These are phyloP conservation scores for Nasonovia ribisnigri DNA, from an alignment of 2,888 invertebrate genomes.

Conservation along the genomic window DNA sequence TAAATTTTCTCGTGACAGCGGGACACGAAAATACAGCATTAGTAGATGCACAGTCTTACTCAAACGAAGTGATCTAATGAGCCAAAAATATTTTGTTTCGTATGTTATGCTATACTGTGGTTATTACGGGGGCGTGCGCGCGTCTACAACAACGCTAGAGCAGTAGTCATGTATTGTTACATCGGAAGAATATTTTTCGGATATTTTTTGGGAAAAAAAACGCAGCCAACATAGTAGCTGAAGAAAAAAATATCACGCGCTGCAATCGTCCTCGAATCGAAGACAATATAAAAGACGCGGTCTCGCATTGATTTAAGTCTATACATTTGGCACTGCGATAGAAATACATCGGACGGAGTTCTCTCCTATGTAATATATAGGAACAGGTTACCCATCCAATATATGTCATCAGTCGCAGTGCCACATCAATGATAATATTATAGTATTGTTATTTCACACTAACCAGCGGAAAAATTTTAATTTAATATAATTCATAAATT, in stretches of 20 bases:
- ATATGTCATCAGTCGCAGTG: no score
- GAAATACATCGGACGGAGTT: no score
- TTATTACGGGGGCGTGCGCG: neutral
- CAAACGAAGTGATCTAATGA: neutral
- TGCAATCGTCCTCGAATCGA: no score
- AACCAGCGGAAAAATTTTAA: no score
- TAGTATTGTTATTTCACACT: no score
- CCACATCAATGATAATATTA: no score
- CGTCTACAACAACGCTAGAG: neutral
- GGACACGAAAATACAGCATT: neutral
- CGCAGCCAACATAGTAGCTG: neutral
- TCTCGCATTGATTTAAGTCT: no score
- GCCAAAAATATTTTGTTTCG: neutral
- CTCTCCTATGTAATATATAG: no score
- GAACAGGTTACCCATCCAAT: no score
- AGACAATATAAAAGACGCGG: no score
- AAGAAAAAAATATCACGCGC: neutral
- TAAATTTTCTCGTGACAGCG: neutral
- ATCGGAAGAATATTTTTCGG: neutral
- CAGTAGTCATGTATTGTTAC: neutral
- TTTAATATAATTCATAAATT: no score
- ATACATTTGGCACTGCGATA: no score
- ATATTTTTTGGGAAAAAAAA: neutral
- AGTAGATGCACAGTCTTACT: neutral
- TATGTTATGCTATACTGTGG: neutral